These are phyloP conservation scores for Anneissia japonica DNA, from an alignment of 35 echinoderm and acorn worm species.

Conservation along the genomic window DNA sequence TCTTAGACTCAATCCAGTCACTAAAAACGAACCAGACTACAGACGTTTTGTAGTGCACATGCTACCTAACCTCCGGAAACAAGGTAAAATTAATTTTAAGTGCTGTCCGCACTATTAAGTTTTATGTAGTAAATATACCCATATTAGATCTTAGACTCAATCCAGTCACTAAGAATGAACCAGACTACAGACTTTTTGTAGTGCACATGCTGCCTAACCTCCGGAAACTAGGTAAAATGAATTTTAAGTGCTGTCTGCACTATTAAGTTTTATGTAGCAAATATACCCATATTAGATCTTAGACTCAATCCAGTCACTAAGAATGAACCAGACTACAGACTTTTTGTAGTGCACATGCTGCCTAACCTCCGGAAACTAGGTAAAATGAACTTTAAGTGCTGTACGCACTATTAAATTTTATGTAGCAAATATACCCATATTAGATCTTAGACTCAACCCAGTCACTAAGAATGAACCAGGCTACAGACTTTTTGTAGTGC, in stretches of 20 bases:
- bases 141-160: constrained; percentile 80
- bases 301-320: constrained; percentile 92
- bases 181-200: constrained; percentile 84
- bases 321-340: constrained; percentile 90
- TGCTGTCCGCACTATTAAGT: neutral
- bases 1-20: constrained; percentile 85
- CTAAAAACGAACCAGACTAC: constrained; percentile 95
- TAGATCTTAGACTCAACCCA: constrained; percentile 5
- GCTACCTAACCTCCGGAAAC: constrained; percentile 86
- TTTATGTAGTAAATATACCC: too few relatives aligned
- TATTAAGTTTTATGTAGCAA: neutral
- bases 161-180: constrained; percentile 96
- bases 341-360: constrained; percentile 89
- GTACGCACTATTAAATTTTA: neutral
- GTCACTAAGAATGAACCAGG: neutral
- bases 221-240: constrained; percentile 77
- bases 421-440: too few relatives aligned
- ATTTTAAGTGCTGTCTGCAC: neutral
- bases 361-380: constrained; percentile 92
- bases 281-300: constrained; percentile 77
- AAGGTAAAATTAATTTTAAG: constrained; percentile 46
- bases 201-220: constrained; percentile 94
- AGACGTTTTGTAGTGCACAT: constrained; percentile 87
- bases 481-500: neutral
- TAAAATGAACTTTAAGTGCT: constrained; percentile 14